Evolutionary conservation across 2,797 vertebrate species (phyloP).

Genomic region (Thaleichthys pacificus): DNA sequence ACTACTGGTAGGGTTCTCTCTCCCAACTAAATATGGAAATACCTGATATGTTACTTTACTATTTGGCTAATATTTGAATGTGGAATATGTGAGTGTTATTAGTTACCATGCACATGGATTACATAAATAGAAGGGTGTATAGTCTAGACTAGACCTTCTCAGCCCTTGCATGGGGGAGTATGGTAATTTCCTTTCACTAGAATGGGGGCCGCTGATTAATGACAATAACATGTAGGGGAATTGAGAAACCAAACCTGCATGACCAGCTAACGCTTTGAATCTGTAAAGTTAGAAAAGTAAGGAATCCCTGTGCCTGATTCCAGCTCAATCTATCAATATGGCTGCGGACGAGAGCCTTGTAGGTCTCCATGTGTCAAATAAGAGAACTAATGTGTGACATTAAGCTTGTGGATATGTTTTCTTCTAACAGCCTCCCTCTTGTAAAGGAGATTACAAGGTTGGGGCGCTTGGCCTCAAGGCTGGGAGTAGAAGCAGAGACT

Average conservation of each 20-base stretch:
- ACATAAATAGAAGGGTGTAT: not conserved
- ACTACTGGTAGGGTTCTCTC: too few relatives aligned
- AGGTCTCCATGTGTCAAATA: too few relatives aligned
- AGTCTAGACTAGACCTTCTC: not conserved
- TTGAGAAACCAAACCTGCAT: not conserved
- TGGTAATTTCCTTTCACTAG: not conserved
- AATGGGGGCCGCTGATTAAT: not conserved
- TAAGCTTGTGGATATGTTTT: not conserved
- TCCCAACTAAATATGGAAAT: not conserved
- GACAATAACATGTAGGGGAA: not conserved
- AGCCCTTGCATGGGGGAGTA: too few relatives aligned
- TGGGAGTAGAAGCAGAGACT: slow-evolving; percentile 11
- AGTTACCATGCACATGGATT: too few relatives aligned
- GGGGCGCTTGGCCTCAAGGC: not conserved
- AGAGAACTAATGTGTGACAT: not conserved
- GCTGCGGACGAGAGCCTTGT: not conserved
- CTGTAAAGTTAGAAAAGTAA: not conserved
- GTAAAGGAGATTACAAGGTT: slow-evolving; percentile 1
- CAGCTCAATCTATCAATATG: not conserved
- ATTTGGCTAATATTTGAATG: not conserved
- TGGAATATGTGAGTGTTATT: too few relatives aligned
- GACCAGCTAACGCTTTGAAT: slow-evolving; percentile 5
- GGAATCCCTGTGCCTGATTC: not conserved
- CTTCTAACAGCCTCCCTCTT: not conserved
- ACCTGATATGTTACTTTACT: too few relatives aligned